phyloP scores from a whole-genome alignment of 1,140 invertebrate genomes.

The Solen grandis region DNA sequence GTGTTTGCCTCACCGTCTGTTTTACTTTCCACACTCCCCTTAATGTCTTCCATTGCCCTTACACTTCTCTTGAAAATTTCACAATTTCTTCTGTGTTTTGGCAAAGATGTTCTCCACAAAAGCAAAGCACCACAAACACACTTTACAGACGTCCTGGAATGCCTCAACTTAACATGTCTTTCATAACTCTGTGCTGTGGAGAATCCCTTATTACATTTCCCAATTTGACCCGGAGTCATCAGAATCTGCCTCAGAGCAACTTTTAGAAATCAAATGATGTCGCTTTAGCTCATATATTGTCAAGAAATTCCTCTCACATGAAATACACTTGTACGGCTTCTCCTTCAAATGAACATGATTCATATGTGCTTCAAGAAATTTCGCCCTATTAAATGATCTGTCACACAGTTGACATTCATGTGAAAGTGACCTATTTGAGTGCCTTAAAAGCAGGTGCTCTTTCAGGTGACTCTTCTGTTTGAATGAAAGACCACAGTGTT shows the following conservation, averaged over 20 bases:
- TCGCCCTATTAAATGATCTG: background rate
- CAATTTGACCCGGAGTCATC: no score
- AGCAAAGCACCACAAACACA: conserved; percentile 18
- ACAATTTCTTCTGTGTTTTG: conserved; percentile 14
- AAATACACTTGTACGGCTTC: conserved; percentile 12
- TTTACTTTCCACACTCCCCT: background rate
- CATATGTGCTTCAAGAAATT: background rate
- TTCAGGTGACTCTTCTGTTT: conserved; percentile 10
- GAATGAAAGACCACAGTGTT: background rate
- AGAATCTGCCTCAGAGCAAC: no score
- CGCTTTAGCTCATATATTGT: no score
- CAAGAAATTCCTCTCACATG: conserved; percentile 3
- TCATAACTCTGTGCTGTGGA: background rate
- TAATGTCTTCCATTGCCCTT: background rate
- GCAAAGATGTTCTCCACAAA: background rate
- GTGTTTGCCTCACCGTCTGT: no score
- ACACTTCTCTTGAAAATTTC: background rate
- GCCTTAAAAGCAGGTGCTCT: conserved; percentile 5
- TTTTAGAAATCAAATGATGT: no score
- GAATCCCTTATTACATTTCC: no score
- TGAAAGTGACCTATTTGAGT: background rate
- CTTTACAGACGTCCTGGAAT: background rate
- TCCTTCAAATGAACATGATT: conserved; percentile 4
- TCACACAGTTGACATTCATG: conserved; percentile 2
- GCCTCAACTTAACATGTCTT: background rate